Conservation (phyloP, 1,140 invertebrate species). For the Idris sp. region DNA sequence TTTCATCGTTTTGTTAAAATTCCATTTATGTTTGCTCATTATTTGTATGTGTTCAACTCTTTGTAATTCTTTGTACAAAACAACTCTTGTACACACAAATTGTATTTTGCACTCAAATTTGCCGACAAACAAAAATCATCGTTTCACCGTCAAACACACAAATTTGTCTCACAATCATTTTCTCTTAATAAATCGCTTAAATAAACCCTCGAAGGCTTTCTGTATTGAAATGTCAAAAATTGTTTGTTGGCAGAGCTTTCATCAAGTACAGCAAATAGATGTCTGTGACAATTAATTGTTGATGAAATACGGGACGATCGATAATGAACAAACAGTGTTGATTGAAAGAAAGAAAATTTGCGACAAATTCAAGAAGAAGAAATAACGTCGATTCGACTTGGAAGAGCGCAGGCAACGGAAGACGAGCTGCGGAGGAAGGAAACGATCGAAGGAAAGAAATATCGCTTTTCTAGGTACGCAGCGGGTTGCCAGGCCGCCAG, state of each 20-base stretch:
- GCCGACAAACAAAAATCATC: too few species aligned
- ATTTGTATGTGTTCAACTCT: too few species aligned
- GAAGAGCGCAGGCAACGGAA: background rate
- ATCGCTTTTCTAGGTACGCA: slow-evolving; percentile 49
- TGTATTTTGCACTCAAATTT: too few species aligned
- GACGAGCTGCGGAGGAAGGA: slow-evolving; percentile 43
- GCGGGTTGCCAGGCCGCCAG: slow-evolving; percentile 48
- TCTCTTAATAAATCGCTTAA: too few species aligned
- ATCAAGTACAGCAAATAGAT: slow-evolving; percentile 14
- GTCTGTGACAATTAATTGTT: slow-evolving; percentile 33
- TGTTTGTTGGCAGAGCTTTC: slow-evolving; percentile 28
- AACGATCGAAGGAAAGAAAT: slow-evolving; percentile 58
- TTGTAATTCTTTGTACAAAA: too few species aligned
- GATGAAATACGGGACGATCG: slow-evolving; percentile 11
- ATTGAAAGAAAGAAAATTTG: slow-evolving; percentile 47
- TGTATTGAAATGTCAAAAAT: slow-evolving; percentile 16
- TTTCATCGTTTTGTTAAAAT: too few species aligned
- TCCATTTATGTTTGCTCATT: too few species aligned
- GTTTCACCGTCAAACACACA: too few species aligned
- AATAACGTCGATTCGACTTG: background rate
- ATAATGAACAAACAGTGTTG: slow-evolving; percentile 41
- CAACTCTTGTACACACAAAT: too few species aligned
- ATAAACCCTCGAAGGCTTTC: background rate
- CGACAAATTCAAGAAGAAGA: slow-evolving; percentile 44
- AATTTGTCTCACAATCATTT: too few species aligned